Evolutionary conservation across 92 coral and sea anemone genomes (phyloP).

Genomic region (Hydrozoanthus gracilis): DNA sequence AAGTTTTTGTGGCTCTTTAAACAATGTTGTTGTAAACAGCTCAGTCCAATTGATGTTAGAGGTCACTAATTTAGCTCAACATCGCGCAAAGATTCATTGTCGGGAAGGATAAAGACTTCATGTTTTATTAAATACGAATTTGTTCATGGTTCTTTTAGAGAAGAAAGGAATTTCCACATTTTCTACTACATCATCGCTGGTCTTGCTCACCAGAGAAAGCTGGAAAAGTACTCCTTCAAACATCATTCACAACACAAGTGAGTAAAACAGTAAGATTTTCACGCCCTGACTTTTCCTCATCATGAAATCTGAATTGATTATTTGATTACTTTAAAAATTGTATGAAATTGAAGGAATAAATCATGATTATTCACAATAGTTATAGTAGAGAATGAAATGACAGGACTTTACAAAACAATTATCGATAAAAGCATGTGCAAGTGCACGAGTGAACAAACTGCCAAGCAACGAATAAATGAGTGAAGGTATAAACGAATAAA

Average conservation of each 20-base stretch:
- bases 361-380: not conserved
- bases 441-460: not conserved
- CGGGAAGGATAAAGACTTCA: too few relatives aligned
- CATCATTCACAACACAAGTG: conserved; percentile 87
- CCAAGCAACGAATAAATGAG: not conserved
- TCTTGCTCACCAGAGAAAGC: conserved; percentile 86
- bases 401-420: not conserved
- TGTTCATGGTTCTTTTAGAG: conserved; percentile 56
- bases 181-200: conserved; percentile 98
- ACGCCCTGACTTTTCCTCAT: too few relatives aligned
- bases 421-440: not conserved
- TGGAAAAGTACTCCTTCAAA: conserved; percentile 94
- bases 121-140: too few relatives aligned
- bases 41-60: too few relatives aligned
- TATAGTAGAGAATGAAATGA: not conserved
- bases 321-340: not conserved
- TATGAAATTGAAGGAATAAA: not conserved
- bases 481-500: not conserved
- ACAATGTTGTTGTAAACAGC: too few relatives aligned
- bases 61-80: too few relatives aligned
- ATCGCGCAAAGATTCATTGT: too few relatives aligned
- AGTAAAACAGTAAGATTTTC: conserved; percentile 25
- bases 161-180: conserved; percentile 94
- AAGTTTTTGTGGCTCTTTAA: too few relatives aligned
- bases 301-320: not conserved